Evolutionary conservation across 2,797 vertebrate genomes (phyloP).

Genomic region (Sebastes kiyomatsui): DNA sequence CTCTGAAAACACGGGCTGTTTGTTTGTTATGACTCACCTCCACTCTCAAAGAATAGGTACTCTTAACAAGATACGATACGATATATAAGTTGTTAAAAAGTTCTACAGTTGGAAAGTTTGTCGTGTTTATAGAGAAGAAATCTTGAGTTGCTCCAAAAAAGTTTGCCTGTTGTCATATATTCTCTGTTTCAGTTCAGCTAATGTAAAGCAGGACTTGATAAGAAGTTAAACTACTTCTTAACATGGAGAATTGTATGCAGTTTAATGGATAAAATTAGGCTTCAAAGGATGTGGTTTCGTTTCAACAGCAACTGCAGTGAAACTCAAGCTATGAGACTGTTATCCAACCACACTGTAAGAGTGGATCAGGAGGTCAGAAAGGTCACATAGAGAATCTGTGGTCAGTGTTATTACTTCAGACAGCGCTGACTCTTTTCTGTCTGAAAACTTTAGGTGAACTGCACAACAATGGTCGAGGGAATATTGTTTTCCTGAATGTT

Average conservation of each 20-base stretch:
- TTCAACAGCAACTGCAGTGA: constrained; percentile 44
- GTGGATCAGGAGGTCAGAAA: background rate
- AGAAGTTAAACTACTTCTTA: background rate
- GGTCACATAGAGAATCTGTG: constrained; percentile 9
- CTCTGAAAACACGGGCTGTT: constrained; percentile 10
- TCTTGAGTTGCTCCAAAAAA: background rate
- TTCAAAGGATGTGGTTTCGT: constrained; percentile 16
- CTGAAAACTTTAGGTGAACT: background rate
- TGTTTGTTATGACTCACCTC: constrained; percentile 43
- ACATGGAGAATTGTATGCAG: background rate
- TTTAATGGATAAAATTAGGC: background rate
- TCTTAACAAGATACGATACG: background rate
- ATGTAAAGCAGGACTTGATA: background rate
- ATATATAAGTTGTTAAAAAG: background rate
- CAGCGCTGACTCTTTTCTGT: no score
- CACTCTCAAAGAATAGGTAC: background rate
- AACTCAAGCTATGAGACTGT: constrained; percentile 38
- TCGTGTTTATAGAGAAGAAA: rapidly evolving
- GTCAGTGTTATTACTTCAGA: constrained; percentile 3
- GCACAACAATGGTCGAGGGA: background rate
- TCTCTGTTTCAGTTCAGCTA: background rate
- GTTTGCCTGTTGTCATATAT: no score
- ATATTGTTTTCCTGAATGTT: no score
- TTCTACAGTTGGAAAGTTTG: background rate
- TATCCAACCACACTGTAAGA: background rate